These are phyloP conservation scores for Pollimyrus isidori DNA, from an alignment of 2,113 vertebrate genomes.

Conservation along the genomic window DNA sequence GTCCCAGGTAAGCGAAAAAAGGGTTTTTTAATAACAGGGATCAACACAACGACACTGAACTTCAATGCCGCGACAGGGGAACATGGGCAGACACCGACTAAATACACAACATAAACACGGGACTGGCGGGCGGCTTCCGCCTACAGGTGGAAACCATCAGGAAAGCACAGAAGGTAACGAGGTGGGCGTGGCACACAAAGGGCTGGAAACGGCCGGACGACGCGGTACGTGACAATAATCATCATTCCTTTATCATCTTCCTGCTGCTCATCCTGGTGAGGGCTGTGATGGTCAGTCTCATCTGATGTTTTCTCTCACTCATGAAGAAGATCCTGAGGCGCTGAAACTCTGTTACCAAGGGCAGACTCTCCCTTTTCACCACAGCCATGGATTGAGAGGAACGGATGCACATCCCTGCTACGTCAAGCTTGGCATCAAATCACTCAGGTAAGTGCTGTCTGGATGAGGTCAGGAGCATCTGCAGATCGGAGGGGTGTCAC, in stretches of 20 bases:
- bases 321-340: neutral
- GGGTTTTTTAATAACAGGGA: too few relatives aligned
- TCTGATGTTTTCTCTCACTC: neutral
- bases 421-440: neutral
- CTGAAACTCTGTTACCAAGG: neutral
- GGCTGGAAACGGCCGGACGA: too few relatives aligned
- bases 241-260: neutral
- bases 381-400: neutral
- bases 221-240: too few relatives aligned
- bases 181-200: too few relatives aligned
- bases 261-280: neutral
- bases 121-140: too few relatives aligned
- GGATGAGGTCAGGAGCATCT: neutral
- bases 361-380: neutral
- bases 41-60: too few relatives aligned
- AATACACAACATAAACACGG: too few relatives aligned
- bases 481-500: neutral
- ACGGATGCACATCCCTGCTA: neutral
- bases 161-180: too few relatives aligned
- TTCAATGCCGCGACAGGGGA: too few relatives aligned
- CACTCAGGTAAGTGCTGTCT: neutral
- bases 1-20: too few relatives aligned
- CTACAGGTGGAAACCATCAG: too few relatives aligned
- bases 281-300: neutral
- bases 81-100: too few relatives aligned